Percentiles rank a stretch among this genome's conserved stretches.
Conservation (phyloP, 1,140 invertebrate genomes). For the Hyposmocoma kahamanoa region DNA sequence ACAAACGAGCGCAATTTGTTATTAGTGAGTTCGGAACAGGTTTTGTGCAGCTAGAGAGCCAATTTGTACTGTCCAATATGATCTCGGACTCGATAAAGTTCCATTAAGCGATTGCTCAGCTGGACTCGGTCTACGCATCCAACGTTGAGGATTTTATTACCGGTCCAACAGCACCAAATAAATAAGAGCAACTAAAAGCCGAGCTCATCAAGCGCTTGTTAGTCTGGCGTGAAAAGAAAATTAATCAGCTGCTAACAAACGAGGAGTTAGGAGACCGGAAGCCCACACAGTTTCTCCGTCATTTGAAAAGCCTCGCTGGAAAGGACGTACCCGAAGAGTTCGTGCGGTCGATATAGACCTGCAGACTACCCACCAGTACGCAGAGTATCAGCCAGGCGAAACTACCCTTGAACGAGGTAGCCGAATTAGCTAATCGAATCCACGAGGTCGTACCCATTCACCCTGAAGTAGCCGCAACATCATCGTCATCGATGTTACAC, state of each 20-base stretch:
- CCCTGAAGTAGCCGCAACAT: not conserved
- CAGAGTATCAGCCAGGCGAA: not conserved
- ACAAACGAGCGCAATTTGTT: too few species aligned
- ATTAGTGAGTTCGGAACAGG: too few species aligned
- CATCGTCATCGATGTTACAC: not conserved
- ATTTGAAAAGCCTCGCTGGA: not conserved
- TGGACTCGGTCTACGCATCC: not conserved
- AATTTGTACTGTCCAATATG: constrained; percentile 20
- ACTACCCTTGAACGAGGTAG: not conserved
- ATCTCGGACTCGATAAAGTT: constrained; percentile 23
- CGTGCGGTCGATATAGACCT: not conserved
- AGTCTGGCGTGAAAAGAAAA: not conserved
- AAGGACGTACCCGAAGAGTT: not conserved
- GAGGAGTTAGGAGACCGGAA: constrained; percentile 1
- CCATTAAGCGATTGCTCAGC: constrained; percentile 12
- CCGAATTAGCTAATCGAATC: not conserved
- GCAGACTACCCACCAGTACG: not conserved
- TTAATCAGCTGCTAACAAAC: constrained; percentile 12
- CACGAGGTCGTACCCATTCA: not conserved
- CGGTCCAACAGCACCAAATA: not conserved
- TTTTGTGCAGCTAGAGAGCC: too few species aligned
- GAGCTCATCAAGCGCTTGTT: not conserved
- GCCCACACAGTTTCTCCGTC: not conserved
- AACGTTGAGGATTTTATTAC: not conserved
- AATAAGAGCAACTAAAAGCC: not conserved